Percentiles rank a stretch among this genome's conserved stretches.
phyloP scores from a whole-genome alignment of 2,888 invertebrate genomes.

The Willowsia nigromaculata region DNA sequence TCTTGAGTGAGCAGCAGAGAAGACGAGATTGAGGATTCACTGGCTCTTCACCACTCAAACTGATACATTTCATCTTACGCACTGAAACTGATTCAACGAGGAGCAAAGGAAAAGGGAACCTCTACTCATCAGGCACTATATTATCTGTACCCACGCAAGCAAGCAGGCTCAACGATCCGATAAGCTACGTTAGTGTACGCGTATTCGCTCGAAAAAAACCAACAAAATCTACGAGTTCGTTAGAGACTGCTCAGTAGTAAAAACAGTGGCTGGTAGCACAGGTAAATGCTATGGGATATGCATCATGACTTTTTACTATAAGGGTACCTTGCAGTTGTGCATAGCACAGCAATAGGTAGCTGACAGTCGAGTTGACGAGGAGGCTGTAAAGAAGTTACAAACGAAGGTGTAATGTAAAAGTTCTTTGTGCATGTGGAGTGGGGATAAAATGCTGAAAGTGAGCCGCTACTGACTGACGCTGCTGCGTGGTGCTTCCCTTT shows the following conservation, averaged over 20 bases:
- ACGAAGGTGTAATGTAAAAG: conserved; percentile 30
- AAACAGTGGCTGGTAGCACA: not conserved
- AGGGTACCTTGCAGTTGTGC: conserved; percentile 30
- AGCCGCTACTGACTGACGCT: conserved; percentile 34
- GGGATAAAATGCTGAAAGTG: conserved; percentile 35
- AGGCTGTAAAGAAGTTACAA: conserved; percentile 34
- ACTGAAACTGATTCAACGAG: conserved; percentile 29
- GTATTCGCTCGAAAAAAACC: not conserved
- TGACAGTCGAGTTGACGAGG: conserved; percentile 42
- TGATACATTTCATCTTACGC: conserved; percentile 12
- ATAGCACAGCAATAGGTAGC: conserved; percentile 39
- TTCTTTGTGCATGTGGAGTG: conserved; percentile 24
- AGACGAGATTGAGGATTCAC: conserved; percentile 56
- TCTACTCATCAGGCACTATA: not conserved
- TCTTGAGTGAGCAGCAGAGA: not conserved
- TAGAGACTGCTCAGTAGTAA: not conserved
- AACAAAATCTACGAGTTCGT: too few relatives aligned
- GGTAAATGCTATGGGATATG: not conserved
- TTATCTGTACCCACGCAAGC: conserved; percentile 20
- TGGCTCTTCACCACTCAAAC: not conserved
- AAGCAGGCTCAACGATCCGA: conserved; percentile 37
- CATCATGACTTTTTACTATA: not conserved
- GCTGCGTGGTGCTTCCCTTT: not conserved
- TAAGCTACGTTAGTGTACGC: conserved; percentile 15
- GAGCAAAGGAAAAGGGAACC: conserved; percentile 5